Percentiles rank a stretch among this genome's conserved stretches.
Evolutionary conservation across 1,140 invertebrate species (phyloP).

Genomic region (Ladona fulva): DNA sequence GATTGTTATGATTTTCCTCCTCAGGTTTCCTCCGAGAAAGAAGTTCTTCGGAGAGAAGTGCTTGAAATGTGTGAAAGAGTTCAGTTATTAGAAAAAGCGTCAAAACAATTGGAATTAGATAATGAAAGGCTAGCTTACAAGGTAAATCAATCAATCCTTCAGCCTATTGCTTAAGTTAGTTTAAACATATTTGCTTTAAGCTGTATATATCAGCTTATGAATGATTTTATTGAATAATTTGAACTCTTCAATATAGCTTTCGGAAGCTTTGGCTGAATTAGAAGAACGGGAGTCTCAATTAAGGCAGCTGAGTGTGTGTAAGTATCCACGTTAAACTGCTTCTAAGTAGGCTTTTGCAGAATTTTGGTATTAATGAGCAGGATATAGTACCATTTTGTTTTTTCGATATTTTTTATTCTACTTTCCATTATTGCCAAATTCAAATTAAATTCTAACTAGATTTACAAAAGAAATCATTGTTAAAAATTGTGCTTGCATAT

Average conservation of each 20-base stretch:
- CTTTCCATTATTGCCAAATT: background rate
- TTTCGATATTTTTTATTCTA: background rate
- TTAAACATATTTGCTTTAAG: no score
- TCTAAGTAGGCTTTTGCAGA: no score
- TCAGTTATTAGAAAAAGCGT: constrained; percentile 30
- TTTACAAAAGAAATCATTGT: no score
- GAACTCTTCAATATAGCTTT: constrained; percentile 25
- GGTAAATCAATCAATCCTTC: constrained; percentile 21
- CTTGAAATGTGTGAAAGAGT: constrained; percentile 31
- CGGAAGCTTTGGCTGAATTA: constrained; percentile 32
- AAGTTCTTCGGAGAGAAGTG: constrained; percentile 31
- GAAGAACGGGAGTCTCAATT: constrained; percentile 32
- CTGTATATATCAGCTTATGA: no score
- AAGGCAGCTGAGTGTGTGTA: constrained; percentile 24
- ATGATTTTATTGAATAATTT: no score
- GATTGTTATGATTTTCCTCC: background rate
- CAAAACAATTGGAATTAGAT: constrained; percentile 31
- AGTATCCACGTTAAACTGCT: constrained; percentile 14
- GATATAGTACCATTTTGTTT: background rate
- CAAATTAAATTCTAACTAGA: background rate
- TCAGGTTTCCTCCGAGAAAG: constrained; percentile 33
- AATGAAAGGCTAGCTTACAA: constrained; percentile 34
- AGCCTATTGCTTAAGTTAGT: no score
- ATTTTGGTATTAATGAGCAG: background rate
- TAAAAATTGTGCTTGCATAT: no score